phyloP scores from a whole-genome alignment of 2,888 invertebrate species.

The Steinernema carpocapsae region DNA sequence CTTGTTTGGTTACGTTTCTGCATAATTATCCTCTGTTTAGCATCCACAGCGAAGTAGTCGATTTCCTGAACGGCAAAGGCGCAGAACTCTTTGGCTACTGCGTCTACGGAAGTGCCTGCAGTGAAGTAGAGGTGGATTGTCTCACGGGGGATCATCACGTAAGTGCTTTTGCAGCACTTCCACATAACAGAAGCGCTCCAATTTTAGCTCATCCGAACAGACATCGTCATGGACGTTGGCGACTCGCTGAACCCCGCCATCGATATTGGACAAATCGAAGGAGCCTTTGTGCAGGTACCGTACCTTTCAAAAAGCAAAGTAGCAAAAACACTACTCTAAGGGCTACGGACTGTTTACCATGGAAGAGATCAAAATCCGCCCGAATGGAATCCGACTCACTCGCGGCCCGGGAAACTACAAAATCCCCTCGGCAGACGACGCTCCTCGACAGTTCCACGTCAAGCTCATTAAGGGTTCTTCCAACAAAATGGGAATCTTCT shows the following conservation, averaged over 20 bases:
- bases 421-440: conserved; percentile 88
- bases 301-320: neutral
- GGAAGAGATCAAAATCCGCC: conserved; percentile 86
- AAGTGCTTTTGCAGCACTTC: neutral
- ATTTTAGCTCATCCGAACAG: conserved; percentile 79
- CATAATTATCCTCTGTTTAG: conserved; percentile 44
- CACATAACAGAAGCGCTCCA: no score
- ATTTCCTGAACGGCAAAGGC: conserved; percentile 72
- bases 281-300: conserved; percentile 81
- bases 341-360: conserved; percentile 89
- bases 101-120: conserved; percentile 83
- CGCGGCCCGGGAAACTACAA: conserved; percentile 92
- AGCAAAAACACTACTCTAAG: conserved; percentile 65
- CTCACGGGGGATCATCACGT: conserved; percentile 89
- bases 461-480: conserved; percentile 86
- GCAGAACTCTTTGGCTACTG: conserved; percentile 83
- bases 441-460: conserved; percentile 89
- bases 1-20: conserved; percentile 5
- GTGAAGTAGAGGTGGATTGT: conserved; percentile 90
- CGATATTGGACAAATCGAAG: conserved; percentile 94
- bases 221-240: conserved; percentile 96
- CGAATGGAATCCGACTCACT: conserved; percentile 79
- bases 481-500: conserved; percentile 88
- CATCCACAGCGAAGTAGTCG: conserved; percentile 57
- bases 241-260: conserved; percentile 93